Evolutionary conservation across 2,888 invertebrate genomes (phyloP).

Genomic region (Odontomyia ornata): DNA sequence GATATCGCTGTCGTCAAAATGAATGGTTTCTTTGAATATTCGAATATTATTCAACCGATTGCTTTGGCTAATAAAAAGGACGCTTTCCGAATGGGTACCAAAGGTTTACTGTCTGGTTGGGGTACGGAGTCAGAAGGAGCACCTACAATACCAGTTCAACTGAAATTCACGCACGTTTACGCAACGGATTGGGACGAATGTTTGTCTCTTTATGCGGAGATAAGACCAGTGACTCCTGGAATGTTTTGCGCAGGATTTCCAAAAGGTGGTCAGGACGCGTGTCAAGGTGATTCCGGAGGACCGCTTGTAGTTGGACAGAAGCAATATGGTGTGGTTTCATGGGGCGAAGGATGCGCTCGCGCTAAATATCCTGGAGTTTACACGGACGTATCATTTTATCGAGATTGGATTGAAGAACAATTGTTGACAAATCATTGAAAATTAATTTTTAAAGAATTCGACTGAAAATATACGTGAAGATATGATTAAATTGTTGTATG

Average conservation of each 20-base stretch:
- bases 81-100: conserved; percentile 52
- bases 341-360: conserved; percentile 65
- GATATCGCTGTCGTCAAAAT: conserved; percentile 67
- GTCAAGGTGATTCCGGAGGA: conserved; percentile 63
- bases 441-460: neutral
- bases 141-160: conserved; percentile 53
- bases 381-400: conserved; percentile 58
- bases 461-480: too few relatives aligned
- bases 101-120: conserved; percentile 59
- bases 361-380: conserved; percentile 65
- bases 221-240: conserved; percentile 60
- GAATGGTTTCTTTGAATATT: conserved; percentile 51
- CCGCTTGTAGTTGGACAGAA: conserved; percentile 57
- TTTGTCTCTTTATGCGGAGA: conserved; percentile 62
- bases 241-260: conserved; percentile 69
- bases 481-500: too few relatives aligned
- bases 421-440: neutral
- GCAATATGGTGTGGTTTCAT: conserved; percentile 64
- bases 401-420: conserved; percentile 49
- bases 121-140: conserved; percentile 55
- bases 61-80: conserved; percentile 53
- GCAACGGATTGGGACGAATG: conserved; percentile 65
- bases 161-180: conserved; percentile 66
- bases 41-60: conserved; percentile 54
- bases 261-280: conserved; percentile 65